Evolutionary conservation across 2,113 vertebrate genomes (phyloP).

Genomic region (Neomonachus schauinslandi): DNA sequence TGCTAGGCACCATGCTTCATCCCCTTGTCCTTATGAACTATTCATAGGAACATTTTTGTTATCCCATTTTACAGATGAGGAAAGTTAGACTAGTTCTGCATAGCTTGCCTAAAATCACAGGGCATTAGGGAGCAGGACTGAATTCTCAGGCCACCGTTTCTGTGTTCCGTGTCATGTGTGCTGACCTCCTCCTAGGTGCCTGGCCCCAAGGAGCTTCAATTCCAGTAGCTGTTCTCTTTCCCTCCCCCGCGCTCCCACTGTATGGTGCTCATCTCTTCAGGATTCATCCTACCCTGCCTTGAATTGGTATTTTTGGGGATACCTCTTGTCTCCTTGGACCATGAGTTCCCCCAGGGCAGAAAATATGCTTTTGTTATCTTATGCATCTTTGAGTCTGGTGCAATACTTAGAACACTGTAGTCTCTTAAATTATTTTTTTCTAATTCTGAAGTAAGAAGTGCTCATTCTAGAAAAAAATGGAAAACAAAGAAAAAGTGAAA

Average conservation of each 20-base stretch:
- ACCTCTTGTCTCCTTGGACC: background rate
- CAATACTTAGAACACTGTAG: background rate
- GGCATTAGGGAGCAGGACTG: background rate
- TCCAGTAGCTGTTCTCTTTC: background rate
- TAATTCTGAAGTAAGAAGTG: background rate
- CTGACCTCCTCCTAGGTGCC: background rate
- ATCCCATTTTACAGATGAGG: background rate
- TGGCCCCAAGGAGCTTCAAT: background rate
- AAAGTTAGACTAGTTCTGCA: background rate
- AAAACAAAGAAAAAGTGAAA: background rate
- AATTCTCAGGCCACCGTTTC: background rate
- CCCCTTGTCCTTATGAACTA: background rate
- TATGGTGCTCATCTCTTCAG: background rate
- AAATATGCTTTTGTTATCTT: background rate
- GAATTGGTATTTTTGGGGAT: background rate
- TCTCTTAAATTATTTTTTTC: background rate
- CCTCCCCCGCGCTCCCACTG: background rate
- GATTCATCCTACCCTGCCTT: background rate
- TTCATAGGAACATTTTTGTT: background rate
- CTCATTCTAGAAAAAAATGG: background rate
- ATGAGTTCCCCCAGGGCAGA: background rate
- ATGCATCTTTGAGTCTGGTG: background rate
- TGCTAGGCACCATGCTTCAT: background rate
- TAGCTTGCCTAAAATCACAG: background rate
- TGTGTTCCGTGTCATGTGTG: rapidly evolving